These are phyloP conservation scores for Panulirus ornatus DNA, from an alignment of 1,140 invertebrate genomes.

Conservation along the genomic window DNA sequence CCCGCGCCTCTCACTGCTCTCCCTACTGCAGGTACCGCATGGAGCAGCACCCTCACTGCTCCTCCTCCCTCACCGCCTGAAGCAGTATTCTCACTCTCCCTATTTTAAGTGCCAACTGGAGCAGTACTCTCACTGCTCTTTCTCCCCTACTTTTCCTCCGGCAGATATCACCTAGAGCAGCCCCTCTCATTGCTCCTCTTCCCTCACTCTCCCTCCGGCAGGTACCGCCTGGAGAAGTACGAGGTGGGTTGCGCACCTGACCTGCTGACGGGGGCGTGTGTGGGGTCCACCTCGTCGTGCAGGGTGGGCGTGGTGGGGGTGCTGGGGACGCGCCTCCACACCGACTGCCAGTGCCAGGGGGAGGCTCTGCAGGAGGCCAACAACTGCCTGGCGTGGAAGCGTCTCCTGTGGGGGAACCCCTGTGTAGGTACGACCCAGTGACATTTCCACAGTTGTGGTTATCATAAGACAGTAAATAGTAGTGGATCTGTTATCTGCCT, in stretches of 20 bases:
- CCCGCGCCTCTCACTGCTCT: neutral
- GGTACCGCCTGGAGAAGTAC: slow-evolving; percentile 51
- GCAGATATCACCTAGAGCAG: neutral
- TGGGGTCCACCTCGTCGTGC: neutral
- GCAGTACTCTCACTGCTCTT: neutral
- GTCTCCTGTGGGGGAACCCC: slow-evolving; percentile 43
- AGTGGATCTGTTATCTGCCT: too few relatives aligned
- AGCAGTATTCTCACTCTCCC: neutral
- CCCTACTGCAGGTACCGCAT: too few relatives aligned
- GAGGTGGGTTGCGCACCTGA: slow-evolving; percentile 49
- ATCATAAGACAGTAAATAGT: too few relatives aligned
- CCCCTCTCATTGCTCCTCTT: neutral
- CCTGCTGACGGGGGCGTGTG: slow-evolving; percentile 40
- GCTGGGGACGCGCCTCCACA: slow-evolving; percentile 39
- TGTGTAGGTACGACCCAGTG: slow-evolving; percentile 46
- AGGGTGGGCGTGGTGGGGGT: slow-evolving; percentile 20
- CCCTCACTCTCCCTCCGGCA: neutral
- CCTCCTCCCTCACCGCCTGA: neutral
- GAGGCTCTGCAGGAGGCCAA: slow-evolving; percentile 28
- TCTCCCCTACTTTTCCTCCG: neutral
- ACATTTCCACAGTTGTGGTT: too few relatives aligned
- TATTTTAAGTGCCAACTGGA: neutral
- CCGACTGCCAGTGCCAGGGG: slow-evolving; percentile 22
- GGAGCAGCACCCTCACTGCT: neutral
- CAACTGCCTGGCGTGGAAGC: slow-evolving; percentile 36